Conservation (phyloP, 2,113 vertebrate species). For the Galemys pyrenaicus region DNA sequence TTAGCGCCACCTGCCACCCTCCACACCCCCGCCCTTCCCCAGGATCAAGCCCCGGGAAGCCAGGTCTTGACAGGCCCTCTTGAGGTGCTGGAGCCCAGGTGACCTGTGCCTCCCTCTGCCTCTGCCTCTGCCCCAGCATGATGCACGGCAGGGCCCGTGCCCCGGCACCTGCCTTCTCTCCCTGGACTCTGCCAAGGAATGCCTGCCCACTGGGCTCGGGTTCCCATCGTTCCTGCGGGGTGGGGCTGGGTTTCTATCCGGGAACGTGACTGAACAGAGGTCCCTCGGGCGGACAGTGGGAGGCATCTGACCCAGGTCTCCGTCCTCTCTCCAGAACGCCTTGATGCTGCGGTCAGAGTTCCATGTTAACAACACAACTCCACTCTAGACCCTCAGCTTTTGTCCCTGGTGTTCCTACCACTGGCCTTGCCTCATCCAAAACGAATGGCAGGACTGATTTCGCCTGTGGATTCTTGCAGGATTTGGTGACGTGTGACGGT, state of each 20-base stretch:
- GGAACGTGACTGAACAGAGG: background rate
- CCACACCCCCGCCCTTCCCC: slow-evolving; percentile 17
- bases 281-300: background rate
- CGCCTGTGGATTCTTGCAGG: slow-evolving; percentile 73
- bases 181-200: slow-evolving; percentile 9
- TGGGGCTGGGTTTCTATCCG: background rate
- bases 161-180: slow-evolving; percentile 2
- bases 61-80: slow-evolving; percentile 56
- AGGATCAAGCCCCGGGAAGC: slow-evolving; percentile 49
- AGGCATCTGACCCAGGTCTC: background rate
- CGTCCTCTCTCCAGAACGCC: slow-evolving; percentile 54
- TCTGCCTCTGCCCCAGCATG: slow-evolving; percentile 48
- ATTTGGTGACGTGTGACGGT: slow-evolving; percentile 32
- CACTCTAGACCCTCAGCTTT: background rate
- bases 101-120: slow-evolving; percentile 53
- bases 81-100: slow-evolving; percentile 54
- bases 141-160: background rate
- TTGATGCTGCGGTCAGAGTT: background rate
- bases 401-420: background rate
- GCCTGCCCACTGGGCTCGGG: background rate
- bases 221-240: background rate
- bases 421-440: background rate
- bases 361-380: background rate
- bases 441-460: background rate
- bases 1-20: slow-evolving; percentile 57